A percentile compares a stretch with the other conserved stretches of the same genome.
Conservation (phyloP, 2,113 vertebrate species). For the Ascaphus truei region DNA sequence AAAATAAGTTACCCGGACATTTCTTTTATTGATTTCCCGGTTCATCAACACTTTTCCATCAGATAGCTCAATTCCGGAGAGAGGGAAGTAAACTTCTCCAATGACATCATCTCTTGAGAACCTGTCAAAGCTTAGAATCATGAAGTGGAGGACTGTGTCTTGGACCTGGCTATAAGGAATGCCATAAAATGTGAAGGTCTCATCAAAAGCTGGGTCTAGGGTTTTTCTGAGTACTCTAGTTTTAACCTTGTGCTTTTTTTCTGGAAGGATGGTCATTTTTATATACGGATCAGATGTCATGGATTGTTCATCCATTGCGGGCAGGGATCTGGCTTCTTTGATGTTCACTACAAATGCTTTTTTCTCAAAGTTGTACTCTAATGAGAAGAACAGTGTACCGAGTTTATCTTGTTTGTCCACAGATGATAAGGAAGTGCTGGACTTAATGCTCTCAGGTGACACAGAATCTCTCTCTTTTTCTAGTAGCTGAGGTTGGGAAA, state of each 20-base stretch:
- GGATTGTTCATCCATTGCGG: slow-evolving; percentile 92
- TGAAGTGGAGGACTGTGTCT: slow-evolving; percentile 88
- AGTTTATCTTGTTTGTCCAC: slow-evolving; percentile 73
- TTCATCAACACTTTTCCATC: slow-evolving; percentile 88
- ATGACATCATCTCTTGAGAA: slow-evolving; percentile 96
- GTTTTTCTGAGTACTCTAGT: slow-evolving; percentile 95
- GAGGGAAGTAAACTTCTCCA: slow-evolving; percentile 89
- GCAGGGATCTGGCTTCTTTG: slow-evolving; percentile 88
- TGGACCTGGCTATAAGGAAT: slow-evolving; percentile 83
- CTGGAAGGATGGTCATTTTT: slow-evolving; percentile 93
- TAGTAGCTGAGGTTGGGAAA: slow-evolving; percentile 67
- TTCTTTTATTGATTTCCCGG: slow-evolving; percentile 92
- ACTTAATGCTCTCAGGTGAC: slow-evolving; percentile 78
- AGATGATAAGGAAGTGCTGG: slow-evolving; percentile 76
- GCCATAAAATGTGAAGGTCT: slow-evolving; percentile 96
- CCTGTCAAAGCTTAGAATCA: slow-evolving; percentile 91
- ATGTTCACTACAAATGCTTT: slow-evolving; percentile 96
- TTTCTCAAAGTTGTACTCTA: slow-evolving; percentile 95
- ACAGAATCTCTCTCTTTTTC: slow-evolving; percentile 72
- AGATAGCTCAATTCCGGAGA: slow-evolving; percentile 80
- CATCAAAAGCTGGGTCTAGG: slow-evolving; percentile 93
- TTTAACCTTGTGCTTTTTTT: slow-evolving; percentile 97
- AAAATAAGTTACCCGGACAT: slow-evolving; percentile 81
- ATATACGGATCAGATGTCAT: slow-evolving; percentile 97
- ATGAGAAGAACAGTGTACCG: slow-evolving; percentile 87